phyloP scores from a whole-genome alignment of 35 echinoderm and acorn worm genomes.

The Patiria miniata region DNA sequence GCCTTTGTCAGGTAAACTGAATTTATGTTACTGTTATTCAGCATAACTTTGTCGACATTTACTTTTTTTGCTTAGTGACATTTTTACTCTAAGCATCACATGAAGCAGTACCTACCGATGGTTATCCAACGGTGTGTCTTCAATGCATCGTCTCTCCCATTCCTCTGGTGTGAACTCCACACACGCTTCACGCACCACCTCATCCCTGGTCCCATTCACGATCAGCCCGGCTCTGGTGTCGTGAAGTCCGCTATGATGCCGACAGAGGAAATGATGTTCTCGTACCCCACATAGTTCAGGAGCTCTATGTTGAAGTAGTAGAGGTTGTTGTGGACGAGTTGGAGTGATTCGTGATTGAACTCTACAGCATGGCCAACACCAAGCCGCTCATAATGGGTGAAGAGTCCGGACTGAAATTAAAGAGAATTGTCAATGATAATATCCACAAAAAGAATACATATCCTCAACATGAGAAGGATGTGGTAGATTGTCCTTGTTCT shows the following conservation, averaged over 20 bases:
- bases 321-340: slow-evolving; percentile 36
- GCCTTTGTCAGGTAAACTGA: no score
- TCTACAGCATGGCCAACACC: slow-evolving; percentile 48
- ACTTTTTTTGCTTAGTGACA: no score
- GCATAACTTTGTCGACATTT: no score
- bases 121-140: slow-evolving; percentile 41
- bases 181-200: slow-evolving; percentile 31
- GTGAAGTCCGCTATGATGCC: slow-evolving; percentile 41
- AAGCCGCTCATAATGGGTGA: slow-evolving; percentile 51
- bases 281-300: slow-evolving; percentile 39
- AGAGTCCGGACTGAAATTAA: slow-evolving; percentile 34
- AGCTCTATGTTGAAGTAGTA: slow-evolving; percentile 52
- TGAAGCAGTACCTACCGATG: no score
- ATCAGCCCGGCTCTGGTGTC: slow-evolving; percentile 49
- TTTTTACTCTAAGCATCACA: no score
- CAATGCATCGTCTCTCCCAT: slow-evolving; percentile 39
- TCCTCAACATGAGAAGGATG: not conserved
- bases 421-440: no score
- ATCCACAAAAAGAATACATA: not conserved
- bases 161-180: slow-evolving; percentile 20
- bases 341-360: slow-evolving; percentile 40
- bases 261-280: slow-evolving; percentile 36
- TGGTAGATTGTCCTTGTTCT: no score
- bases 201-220: slow-evolving; percentile 18
- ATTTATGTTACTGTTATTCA: no score